Base-by-base conservation (phyloP, 2,888 invertebrate species). In the Pocota personata region DNA sequence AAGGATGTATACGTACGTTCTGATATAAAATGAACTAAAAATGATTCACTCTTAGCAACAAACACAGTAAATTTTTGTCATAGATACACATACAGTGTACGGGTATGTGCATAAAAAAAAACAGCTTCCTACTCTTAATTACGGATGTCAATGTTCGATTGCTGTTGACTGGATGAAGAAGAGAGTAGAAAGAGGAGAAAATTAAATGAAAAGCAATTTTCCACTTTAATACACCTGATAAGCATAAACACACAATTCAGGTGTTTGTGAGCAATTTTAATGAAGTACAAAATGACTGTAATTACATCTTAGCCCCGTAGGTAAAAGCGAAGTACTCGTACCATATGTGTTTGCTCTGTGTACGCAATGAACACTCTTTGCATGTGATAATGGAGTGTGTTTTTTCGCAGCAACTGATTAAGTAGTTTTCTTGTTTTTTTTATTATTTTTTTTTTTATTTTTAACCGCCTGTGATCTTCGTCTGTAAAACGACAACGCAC, bases 241-340 rank as follows among this genome's bases (percentile, higher is more conserved):
- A 73, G 73, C 62, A 71, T 37, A 58, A 62, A 55, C 43, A 55
- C 40, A 43, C 30, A 35, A 10, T 30, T 19, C 27, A 57, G 40
- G 30, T 57, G 43, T 43, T 32, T 69, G 43, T 30, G n/a, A 43
- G 40, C 27, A 48, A 14, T 69, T 50, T 64, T 57, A 64, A 50
- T 21, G 6, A 50, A 30, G 52, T 37, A 40, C 30, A 30, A 27
- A 66, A 82, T 78, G 58, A 77, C 72, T 72, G 58, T 72, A 83
- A 83, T 83, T 83, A 83, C 12, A 69, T 77, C 37, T 62, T 40
- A 16, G 64, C 69, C 69, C 52, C n/a, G 57, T 35, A 32, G 50
- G 32, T 46, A 55, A 35, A 27, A 40, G 6, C 19, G 0, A 7
- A 2, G 7, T 37, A 35, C n/a, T n/a, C 24, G 32, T 35, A 30